A percentile compares a stretch with the other conserved stretches of the same genome.
These are phyloP conservation scores for Erannis defoliaria DNA, from an alignment of 2,888 invertebrate genomes.

Conservation along the genomic window DNA sequence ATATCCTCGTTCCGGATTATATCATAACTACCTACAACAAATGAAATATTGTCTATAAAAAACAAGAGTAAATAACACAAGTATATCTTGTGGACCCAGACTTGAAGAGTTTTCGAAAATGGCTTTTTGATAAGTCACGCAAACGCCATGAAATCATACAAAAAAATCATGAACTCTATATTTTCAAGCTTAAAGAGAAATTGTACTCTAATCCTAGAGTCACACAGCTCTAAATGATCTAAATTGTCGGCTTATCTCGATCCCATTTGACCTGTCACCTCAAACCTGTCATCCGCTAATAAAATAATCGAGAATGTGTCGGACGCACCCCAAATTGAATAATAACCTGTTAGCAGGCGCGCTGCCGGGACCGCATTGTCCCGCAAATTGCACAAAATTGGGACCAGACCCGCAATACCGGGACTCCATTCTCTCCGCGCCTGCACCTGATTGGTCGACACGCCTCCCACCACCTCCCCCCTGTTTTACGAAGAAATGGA, in stretches of 20 bases:
- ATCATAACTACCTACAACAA: too few relatives aligned
- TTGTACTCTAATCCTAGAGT: too few relatives aligned
- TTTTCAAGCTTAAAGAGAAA: too few relatives aligned
- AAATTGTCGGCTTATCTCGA: background rate
- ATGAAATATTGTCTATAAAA: too few relatives aligned
- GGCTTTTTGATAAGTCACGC: too few relatives aligned
- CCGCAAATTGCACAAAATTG: constrained; percentile 83
- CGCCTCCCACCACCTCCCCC: constrained; percentile 59
- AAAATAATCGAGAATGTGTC: constrained; percentile 80
- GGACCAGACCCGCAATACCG: constrained; percentile 73
- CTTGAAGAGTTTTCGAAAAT: too few relatives aligned
- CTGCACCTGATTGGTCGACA: constrained; percentile 83
- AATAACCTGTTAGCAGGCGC: constrained; percentile 77
- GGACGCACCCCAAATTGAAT: constrained; percentile 80
- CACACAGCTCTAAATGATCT: background rate
- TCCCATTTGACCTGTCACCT: constrained; percentile 49
- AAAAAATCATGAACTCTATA: too few relatives aligned
- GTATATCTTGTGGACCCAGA: too few relatives aligned
- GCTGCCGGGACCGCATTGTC: constrained; percentile 73
- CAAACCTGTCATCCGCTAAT: constrained; percentile 77
- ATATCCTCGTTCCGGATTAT: too few relatives aligned
- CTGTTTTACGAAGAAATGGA: constrained; percentile 71
- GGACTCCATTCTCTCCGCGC: constrained; percentile 73
- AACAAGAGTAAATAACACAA: too few relatives aligned
- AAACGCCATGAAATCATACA: too few relatives aligned